These are phyloP conservation scores for Acanthopagrus latus DNA, from an alignment of 2,797 vertebrate genomes.

Conservation along the genomic window DNA sequence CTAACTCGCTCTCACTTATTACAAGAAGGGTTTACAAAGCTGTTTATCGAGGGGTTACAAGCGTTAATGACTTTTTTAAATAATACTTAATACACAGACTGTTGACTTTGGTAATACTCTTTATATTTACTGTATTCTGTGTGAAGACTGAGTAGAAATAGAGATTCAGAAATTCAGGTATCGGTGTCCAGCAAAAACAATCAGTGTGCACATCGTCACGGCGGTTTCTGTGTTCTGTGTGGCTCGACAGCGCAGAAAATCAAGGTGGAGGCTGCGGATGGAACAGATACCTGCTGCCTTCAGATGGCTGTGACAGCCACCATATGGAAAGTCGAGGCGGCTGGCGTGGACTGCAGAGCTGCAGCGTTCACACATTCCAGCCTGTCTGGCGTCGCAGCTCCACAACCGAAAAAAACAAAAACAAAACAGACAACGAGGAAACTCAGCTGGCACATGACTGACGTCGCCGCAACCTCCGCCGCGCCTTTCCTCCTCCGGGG, in stretches of 20 bases:
- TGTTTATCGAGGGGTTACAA: too few relatives aligned
- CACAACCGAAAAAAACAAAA: too few relatives aligned
- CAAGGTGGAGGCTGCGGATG: too few relatives aligned
- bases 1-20: too few relatives aligned
- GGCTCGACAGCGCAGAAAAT: not conserved
- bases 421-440: too few relatives aligned
- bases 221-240: not conserved
- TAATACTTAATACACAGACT: too few relatives aligned
- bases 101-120: too few relatives aligned
- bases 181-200: not conserved
- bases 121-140: too few relatives aligned
- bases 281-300: not conserved
- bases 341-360: not conserved
- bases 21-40: too few relatives aligned
- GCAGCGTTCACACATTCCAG: not conserved
- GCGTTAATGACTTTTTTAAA: too few relatives aligned
- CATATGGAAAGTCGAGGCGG: not conserved
- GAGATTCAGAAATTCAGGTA: too few relatives aligned
- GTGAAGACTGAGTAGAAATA: too few relatives aligned
- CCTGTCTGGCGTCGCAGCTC: not conserved
- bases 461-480: not conserved
- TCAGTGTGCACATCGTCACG: not conserved
- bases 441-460: not conserved
- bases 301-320: not conserved
- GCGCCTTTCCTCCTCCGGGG: not conserved